Conservation (phyloP, 2,113 vertebrate species). For the Pelvicachromis taeniatus region DNA sequence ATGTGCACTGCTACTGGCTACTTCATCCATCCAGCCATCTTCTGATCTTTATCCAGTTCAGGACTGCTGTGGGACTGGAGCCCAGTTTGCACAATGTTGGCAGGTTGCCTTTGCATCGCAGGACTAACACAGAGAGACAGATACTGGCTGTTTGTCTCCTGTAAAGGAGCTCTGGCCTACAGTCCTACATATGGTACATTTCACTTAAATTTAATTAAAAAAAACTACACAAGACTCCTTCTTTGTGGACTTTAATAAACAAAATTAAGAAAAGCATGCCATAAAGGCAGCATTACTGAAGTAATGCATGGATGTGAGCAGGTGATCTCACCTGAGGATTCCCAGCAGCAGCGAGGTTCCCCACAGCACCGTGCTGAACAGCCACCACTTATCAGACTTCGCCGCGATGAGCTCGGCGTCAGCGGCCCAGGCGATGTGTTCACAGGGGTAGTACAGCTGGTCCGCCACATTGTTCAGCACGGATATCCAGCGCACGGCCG, state of each 20-base stretch:
- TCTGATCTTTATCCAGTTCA: too few relatives aligned
- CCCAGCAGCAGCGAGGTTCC: conserved; percentile 82
- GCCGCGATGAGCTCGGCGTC: conserved; percentile 75
- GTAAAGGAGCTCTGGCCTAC: neutral
- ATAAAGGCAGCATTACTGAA: neutral
- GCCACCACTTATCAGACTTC: conserved; percentile 83
- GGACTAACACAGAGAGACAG: neutral
- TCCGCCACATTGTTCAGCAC: conserved; percentile 84
- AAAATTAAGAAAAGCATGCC: neutral
- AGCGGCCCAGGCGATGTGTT: conserved; percentile 92
- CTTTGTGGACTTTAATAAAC: neutral
- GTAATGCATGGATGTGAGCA: neutral
- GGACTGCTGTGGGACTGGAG: too few relatives aligned
- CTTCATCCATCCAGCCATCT: too few relatives aligned
- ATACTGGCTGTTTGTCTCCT: neutral
- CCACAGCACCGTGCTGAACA: conserved; percentile 81
- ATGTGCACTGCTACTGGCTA: too few relatives aligned
- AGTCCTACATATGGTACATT: neutral
- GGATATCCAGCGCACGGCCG: conserved; percentile 77
- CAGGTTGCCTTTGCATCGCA: too few relatives aligned
- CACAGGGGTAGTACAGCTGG: conserved; percentile 96
- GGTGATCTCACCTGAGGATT: conserved; percentile 76
- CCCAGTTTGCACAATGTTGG: too few relatives aligned
- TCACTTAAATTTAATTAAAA: neutral
- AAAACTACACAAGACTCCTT: neutral